phyloP scores from a whole-genome alignment of 1,140 invertebrate genomes.

The Trichonephila clavata region DNA sequence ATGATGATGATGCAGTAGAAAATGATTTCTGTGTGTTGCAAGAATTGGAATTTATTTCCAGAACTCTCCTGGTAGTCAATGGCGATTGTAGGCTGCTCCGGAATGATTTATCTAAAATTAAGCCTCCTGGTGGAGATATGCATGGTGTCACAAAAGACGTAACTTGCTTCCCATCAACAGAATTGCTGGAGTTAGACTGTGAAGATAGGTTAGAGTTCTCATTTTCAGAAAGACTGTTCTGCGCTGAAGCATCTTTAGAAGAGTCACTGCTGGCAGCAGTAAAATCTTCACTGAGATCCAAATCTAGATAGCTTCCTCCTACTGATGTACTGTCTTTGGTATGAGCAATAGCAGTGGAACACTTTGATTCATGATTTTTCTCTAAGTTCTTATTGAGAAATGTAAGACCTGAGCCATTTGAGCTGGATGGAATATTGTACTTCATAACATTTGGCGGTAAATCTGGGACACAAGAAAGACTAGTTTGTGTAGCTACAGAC shows the following conservation, averaged over 20 bases:
- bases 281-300: slow-evolving; percentile 63
- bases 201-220: slow-evolving; percentile 72
- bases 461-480: slow-evolving; percentile 66
- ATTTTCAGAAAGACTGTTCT: slow-evolving; percentile 72
- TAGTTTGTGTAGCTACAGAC: slow-evolving; percentile 69
- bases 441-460: slow-evolving; percentile 53
- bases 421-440: slow-evolving; percentile 74
- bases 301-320: slow-evolving; percentile 45
- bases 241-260: slow-evolving; percentile 60
- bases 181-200: slow-evolving; percentile 71
- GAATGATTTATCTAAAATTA: slow-evolving; percentile 64
- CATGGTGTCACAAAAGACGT: slow-evolving; percentile 14
- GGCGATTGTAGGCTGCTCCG: slow-evolving; percentile 67
- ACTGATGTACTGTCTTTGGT: slow-evolving; percentile 37
- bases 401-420: slow-evolving; percentile 63
- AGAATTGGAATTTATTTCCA: slow-evolving; percentile 67
- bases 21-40: slow-evolving; percentile 16
- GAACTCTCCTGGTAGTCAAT: slow-evolving; percentile 50
- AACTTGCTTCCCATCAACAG: slow-evolving; percentile 36
- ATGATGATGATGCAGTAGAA: slow-evolving; percentile 41
- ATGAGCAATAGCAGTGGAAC: slow-evolving; percentile 25
- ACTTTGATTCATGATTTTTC: slow-evolving; percentile 67
- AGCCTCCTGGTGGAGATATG: slow-evolving; percentile 14
- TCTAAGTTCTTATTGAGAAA: slow-evolving; percentile 55
- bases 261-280: slow-evolving; percentile 65